A percentile compares a stretch with the other conserved stretches of the same genome.
phyloP scores from a whole-genome alignment of 1,140 invertebrate species.

The Diachasmimorpha longicaudata region DNA sequence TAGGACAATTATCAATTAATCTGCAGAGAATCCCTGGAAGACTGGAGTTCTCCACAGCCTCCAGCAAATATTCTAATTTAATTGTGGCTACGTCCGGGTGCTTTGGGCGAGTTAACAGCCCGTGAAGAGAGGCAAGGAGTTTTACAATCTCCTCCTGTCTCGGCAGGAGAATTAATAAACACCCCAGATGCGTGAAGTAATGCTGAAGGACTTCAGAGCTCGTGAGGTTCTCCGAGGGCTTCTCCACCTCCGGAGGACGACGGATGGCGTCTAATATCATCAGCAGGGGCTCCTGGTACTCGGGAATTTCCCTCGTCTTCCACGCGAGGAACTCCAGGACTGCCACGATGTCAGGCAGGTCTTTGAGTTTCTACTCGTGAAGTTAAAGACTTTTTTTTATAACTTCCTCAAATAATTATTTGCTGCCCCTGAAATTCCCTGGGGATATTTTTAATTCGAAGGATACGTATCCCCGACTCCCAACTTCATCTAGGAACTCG shows the following conservation, averaged over 20 bases:
- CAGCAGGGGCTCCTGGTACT: constrained; percentile 37
- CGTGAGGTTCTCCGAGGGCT: constrained; percentile 35
- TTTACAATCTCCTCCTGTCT: constrained; percentile 22
- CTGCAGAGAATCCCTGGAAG: constrained; percentile 37
- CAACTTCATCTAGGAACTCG: constrained; percentile 31
- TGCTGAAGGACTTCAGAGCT: constrained; percentile 29
- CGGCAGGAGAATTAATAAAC: constrained; percentile 38
- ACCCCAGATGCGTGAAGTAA: constrained; percentile 45
- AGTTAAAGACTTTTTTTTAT: constrained; percentile 30
- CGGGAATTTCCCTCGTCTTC: constrained; percentile 16
- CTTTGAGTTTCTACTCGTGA: constrained; percentile 38
- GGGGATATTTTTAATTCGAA: no score
- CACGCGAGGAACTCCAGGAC: constrained; percentile 43
- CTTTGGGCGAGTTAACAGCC: constrained; percentile 31
- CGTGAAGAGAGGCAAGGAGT: constrained; percentile 29
- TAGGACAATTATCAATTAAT: constrained; percentile 28
- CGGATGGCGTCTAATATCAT: constrained; percentile 38
- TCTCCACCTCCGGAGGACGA: constrained; percentile 35
- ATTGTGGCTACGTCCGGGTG: constrained; percentile 13
- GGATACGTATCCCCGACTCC: constrained; percentile 47
- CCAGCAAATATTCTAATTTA: constrained; percentile 32
- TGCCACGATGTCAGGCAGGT: constrained; percentile 38
- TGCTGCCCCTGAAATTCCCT: no score
- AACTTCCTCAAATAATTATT: not conserved
- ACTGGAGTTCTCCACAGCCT: constrained; percentile 38